A percentile compares a stretch with the other conserved stretches of the same genome.
Evolutionary conservation across 1,140 invertebrate genomes (phyloP).

Genomic region (Geopemphigus sp.): DNA sequence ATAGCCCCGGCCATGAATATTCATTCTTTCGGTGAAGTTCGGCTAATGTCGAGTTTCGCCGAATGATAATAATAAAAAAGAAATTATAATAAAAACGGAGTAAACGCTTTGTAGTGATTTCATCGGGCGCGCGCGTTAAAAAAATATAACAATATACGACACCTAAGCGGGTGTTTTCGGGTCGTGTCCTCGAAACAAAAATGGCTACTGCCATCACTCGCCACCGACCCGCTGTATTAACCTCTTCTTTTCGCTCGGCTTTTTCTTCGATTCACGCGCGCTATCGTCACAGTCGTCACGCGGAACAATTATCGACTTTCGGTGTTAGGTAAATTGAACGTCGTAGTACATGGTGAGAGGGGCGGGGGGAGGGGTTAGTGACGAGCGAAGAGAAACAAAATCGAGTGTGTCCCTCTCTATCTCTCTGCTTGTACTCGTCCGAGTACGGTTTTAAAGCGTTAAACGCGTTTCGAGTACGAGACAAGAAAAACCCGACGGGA

Average conservation of each 20-base stretch:
- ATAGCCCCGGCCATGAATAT: conserved; percentile 35
- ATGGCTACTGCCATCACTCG: background rate
- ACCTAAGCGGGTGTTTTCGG: background rate
- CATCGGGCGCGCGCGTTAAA: conserved; percentile 16
- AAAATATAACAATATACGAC: conserved; percentile 2
- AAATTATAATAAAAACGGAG: conserved; percentile 35
- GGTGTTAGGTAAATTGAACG: too few species aligned
- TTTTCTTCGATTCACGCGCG: too few species aligned
- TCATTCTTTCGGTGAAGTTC: conserved; percentile 37
- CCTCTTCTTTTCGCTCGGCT: background rate
- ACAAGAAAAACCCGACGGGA: background rate
- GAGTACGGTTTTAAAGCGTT: background rate
- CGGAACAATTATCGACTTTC: background rate
- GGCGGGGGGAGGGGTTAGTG: too few species aligned
- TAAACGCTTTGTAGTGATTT: conserved; percentile 36
- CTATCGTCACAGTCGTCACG: too few species aligned
- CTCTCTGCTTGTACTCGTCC: background rate
- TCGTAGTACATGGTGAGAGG: background rate
- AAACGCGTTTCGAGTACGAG: background rate
- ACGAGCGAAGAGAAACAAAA: background rate
- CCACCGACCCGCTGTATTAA: too few species aligned
- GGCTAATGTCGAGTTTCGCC: conserved; percentile 17
- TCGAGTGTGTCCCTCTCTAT: too few species aligned
- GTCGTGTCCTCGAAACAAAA: conserved; percentile 7
- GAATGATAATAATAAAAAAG: conserved; percentile 35